Conservation (phyloP, 23 tunicate genomes). For the Ciona savignyi region DNA sequence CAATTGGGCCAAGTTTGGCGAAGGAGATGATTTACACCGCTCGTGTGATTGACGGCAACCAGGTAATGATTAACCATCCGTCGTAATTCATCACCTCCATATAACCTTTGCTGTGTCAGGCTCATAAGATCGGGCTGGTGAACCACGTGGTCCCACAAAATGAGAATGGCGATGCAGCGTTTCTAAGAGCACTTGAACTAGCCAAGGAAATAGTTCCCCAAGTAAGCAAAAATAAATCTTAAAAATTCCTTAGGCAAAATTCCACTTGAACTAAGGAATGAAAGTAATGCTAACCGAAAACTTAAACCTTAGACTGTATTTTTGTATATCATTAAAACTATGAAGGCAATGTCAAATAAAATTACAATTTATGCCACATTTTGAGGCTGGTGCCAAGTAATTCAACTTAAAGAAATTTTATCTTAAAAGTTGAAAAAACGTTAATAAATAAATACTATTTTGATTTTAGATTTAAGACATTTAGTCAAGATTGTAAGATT, state of each 20-base stretch:
- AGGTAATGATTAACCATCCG: conserved; percentile 4
- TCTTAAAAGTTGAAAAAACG: too few species aligned
- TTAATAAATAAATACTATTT: too few species aligned
- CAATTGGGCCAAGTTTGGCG: conserved; percentile 87
- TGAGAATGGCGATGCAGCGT: conserved; percentile 93
- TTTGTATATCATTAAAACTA: too few species aligned
- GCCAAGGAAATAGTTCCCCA: conserved; percentile 91
- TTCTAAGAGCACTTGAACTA: conserved; percentile 56
- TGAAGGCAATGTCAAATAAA: too few species aligned
- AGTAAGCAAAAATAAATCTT: conserved; percentile 7
- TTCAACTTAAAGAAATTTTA: too few species aligned
- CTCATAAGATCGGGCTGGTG: conserved; percentile 57
- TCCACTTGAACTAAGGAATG: too few species aligned
- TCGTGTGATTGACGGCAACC: conserved; percentile 44
- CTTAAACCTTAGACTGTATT: too few species aligned
- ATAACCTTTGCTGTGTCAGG: conserved; percentile 20
- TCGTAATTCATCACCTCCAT: background rate
- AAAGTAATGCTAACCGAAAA: too few species aligned
- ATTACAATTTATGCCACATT: background rate
- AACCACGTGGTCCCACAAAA: conserved; percentile 90
- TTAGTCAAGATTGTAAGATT: too few species aligned
- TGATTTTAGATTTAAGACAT: too few species aligned
- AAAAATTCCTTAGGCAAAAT: too few species aligned
- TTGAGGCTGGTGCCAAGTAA: too few species aligned
- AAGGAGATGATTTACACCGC: conserved; percentile 96